These are phyloP conservation scores for Torymus texanus DNA, from an alignment of 2,888 invertebrate species.

Conservation along the genomic window DNA sequence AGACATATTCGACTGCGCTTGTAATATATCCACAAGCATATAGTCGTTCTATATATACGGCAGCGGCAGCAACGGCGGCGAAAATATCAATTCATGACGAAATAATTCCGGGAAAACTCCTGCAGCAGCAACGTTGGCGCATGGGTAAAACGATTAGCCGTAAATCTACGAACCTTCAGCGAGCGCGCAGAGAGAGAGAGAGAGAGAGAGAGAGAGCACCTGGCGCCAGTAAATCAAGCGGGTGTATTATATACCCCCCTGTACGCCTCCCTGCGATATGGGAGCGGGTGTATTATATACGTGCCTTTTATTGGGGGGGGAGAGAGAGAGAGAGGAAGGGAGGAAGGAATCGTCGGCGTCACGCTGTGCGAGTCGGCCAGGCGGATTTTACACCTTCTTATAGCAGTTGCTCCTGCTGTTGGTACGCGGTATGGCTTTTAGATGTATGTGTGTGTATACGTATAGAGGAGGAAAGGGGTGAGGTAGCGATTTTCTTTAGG, in stretches of 20 bases:
- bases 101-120: too few species aligned
- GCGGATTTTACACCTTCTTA: slow-evolving; percentile 53
- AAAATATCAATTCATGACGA: too few species aligned
- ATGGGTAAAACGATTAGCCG: slow-evolving; percentile 74
- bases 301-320: not conserved
- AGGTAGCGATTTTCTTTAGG: too few species aligned
- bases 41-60: too few species aligned
- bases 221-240: slow-evolving; percentile 28
- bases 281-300: not conserved
- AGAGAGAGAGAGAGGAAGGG: too few species aligned
- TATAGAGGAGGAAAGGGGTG: too few species aligned
- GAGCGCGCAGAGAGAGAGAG: slow-evolving; percentile 52
- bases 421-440: not conserved
- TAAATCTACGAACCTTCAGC: slow-evolving; percentile 67
- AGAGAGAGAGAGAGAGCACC: slow-evolving; percentile 63
- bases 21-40: too few species aligned
- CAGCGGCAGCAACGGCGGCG: too few species aligned
- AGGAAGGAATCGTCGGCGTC: slow-evolving; percentile 58
- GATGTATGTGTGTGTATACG: not conserved
- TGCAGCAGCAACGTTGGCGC: not conserved
- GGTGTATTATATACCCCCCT: not conserved
- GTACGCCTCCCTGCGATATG: not conserved
- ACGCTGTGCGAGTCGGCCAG: slow-evolving; percentile 65
- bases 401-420: slow-evolving; percentile 35
- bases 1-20: too few species aligned